Conservation (phyloP, 1,140 invertebrate species). For the Musca vetustissima region DNA sequence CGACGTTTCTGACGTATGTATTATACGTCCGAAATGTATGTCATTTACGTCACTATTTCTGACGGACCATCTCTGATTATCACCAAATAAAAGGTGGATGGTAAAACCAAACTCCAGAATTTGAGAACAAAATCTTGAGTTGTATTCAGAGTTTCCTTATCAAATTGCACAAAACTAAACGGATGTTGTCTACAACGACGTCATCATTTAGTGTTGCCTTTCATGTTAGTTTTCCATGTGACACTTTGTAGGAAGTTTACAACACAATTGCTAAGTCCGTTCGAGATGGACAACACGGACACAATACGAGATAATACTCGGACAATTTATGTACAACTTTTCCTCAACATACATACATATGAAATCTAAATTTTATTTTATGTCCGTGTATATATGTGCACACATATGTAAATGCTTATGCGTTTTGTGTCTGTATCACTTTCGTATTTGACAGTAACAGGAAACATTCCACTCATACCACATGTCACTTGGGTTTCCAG, state of each 20-base stretch:
- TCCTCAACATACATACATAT: background rate
- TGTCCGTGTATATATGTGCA: too few relatives aligned
- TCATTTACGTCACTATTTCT: too few relatives aligned
- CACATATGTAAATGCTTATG: too few relatives aligned
- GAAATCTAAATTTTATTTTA: too few relatives aligned
- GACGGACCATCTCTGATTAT: too few relatives aligned
- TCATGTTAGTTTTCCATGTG: background rate
- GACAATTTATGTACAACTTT: background rate
- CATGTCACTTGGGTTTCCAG: background rate
- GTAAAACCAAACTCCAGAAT: too few relatives aligned
- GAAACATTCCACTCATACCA: background rate
- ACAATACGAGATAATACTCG: background rate
- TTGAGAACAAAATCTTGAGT: background rate
- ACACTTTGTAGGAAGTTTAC: conserved; percentile 3
- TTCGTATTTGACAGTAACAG: background rate
- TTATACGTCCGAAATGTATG: too few relatives aligned
- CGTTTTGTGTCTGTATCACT: background rate
- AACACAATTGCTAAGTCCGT: conserved; percentile 2
- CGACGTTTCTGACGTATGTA: too few relatives aligned
- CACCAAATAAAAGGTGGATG: background rate
- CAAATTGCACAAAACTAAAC: background rate
- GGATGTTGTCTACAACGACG: background rate
- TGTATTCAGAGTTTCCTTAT: background rate
- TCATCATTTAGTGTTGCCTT: conserved; percentile 1
- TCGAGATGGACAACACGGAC: background rate